A percentile compares a stretch with the other conserved stretches of the same genome.
Conservation (phyloP, 2,113 vertebrate genomes). For the Nycticebus coucang region DNA sequence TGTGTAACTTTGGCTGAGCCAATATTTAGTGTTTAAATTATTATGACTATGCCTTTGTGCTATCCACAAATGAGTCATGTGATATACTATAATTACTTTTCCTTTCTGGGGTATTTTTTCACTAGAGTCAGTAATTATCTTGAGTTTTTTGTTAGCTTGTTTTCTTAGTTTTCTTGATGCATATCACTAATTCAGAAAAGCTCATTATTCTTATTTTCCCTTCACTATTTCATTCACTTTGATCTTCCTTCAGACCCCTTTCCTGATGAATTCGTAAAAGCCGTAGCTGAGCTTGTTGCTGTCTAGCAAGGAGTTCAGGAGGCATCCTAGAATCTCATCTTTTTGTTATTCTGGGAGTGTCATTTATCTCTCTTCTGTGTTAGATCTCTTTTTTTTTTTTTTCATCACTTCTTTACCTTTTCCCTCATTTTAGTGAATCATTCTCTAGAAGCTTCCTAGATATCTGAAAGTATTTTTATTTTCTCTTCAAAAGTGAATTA, state of each 20-base stretch:
- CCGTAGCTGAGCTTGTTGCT: not conserved
- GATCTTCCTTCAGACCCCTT: not conserved
- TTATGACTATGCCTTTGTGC: not conserved
- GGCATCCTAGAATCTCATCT: not conserved
- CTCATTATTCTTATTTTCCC: not conserved
- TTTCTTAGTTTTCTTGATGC: not conserved
- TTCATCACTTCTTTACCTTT: not conserved
- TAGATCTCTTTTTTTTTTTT: not conserved
- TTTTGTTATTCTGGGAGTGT: not conserved
- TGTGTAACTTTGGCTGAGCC: not conserved
- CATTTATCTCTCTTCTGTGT: too few relatives aligned
- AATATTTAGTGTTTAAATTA: not conserved
- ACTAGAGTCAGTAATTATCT: not conserved
- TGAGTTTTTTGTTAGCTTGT: not conserved
- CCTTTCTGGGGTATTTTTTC: not conserved
- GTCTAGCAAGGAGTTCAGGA: not conserved
- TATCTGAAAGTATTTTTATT: slow-evolving; percentile 9
- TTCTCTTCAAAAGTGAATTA: not conserved
- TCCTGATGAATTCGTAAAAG: not conserved
- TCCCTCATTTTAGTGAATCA: not conserved
- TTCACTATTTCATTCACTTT: not conserved
- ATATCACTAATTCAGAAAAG: not conserved
- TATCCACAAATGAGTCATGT: not conserved
- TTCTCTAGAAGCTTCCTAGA: not conserved
- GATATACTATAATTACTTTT: not conserved